Evolutionary conservation across 2,113 vertebrate species (phyloP).

Genomic region (Strigops habroptila): DNA sequence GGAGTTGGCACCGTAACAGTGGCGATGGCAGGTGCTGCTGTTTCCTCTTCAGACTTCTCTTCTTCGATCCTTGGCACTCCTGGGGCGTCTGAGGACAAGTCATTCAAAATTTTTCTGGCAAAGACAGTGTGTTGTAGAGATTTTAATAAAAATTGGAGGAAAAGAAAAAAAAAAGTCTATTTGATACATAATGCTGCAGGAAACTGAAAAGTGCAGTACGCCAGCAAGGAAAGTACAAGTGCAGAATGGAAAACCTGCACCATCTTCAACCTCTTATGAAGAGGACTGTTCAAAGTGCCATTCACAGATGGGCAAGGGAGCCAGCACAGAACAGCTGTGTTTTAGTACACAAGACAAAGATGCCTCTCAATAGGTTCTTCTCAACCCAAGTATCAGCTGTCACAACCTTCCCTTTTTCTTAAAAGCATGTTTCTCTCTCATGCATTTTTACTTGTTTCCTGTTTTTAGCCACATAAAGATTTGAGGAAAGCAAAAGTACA

Average conservation of each 20-base stretch:
- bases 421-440: not conserved
- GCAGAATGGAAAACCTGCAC: not conserved
- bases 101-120: constrained; percentile 96
- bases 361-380: not conserved
- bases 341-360: not conserved
- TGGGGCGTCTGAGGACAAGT: constrained; percentile 94
- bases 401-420: not conserved
- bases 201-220: not conserved
- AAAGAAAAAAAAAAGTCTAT: not conserved
- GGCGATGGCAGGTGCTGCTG: constrained; percentile 89
- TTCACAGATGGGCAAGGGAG: not conserved
- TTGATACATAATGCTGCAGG: not conserved
- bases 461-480: not conserved
- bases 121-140: constrained; percentile 57
- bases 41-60: constrained; percentile 96
- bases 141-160: constrained; percentile 41
- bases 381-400: not conserved
- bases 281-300: not conserved
- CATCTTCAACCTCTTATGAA: not conserved
- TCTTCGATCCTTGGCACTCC: constrained; percentile 96
- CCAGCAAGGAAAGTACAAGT: not conserved
- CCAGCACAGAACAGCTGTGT: not conserved
- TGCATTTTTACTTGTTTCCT: not conserved
- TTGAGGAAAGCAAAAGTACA: not conserved
- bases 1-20: constrained; percentile 98